Evolutionary conservation across 2,797 vertebrate genomes (phyloP), one percentile per base, ranked within the genome.

Genomic region (Acropternis orthonyx): DNA sequence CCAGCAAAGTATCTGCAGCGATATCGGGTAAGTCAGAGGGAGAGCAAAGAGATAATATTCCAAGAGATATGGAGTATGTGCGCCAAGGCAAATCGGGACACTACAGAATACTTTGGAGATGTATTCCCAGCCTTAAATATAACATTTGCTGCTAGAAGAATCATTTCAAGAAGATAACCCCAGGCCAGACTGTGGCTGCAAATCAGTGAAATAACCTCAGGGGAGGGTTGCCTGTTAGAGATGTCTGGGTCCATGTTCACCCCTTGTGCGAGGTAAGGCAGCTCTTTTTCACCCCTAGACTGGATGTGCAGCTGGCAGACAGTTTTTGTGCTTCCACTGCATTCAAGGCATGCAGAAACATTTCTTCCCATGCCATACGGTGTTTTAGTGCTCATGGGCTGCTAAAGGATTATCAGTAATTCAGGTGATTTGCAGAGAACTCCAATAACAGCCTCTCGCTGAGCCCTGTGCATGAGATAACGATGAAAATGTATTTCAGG

Each of bases 391-490:
- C 72, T 92, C 49, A 37, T 41, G 66, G 66, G 58, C 22, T 90
- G 85, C 76, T 76, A 76, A 88, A 92, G 91, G 93, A 88, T 96
- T 96, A 88, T 74, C 7, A 0, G 66, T 80, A 82, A 92, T 92
- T 87, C 85, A 80, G 67, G 67, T 67, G 92, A 91, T 91, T 93
- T 92, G 80, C 81, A 63, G 94, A 91, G 82, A 84, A 79, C 71
- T 93, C 73, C 63, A 76, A 23, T 59, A 81, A 69, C 54, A 74
- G 12, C 44, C 63, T 83, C 93, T 92, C 41, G 51, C 58, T 51
- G 75, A 93, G 72, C 75, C 62, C 34, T 14, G 54, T 41, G 54
- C 43, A n/a, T 32, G 75, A 85, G 78, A 95, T 85, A 95, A 93
- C 1, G 3, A 72, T 37, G 84, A 88, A 92, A 96, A 92, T 41